phyloP scores from a whole-genome alignment of 1,140 invertebrate species.

The Whitmania pigra region DNA sequence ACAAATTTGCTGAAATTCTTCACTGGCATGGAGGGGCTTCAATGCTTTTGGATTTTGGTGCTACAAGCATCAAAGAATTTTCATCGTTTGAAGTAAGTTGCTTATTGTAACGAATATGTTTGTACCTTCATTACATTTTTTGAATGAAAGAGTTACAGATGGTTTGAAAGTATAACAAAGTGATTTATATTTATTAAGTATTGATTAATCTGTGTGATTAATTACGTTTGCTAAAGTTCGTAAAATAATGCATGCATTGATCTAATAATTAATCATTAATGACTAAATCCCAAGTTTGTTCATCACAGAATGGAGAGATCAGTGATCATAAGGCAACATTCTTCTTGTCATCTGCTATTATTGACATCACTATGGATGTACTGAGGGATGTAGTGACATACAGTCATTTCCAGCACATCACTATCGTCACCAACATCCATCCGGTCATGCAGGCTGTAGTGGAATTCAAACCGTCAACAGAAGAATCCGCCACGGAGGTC shows the following conservation, averaged over 20 bases:
- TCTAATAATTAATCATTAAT: too few relatives aligned
- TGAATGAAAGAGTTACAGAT: too few relatives aligned
- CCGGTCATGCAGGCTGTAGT: conserved; percentile 37
- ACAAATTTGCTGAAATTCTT: conserved; percentile 48
- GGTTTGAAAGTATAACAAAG: too few relatives aligned
- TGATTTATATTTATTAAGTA: too few relatives aligned
- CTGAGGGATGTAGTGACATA: conserved; percentile 46
- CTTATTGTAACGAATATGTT: too few relatives aligned
- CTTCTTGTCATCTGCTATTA: conserved; percentile 46
- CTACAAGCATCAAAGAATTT: conserved; percentile 48
- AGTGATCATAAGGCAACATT: conserved; percentile 48
- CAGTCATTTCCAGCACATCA: conserved; percentile 49
- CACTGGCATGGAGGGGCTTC: conserved; percentile 53
- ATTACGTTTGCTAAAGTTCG: too few relatives aligned
- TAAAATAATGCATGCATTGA: too few relatives aligned
- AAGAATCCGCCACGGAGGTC: background rate
- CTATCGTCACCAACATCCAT: conserved; percentile 46
- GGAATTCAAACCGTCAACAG: conserved; percentile 10
- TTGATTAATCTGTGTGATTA: too few relatives aligned
- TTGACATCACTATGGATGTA: conserved; percentile 43
- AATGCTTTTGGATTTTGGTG: conserved; percentile 46
- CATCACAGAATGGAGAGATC: conserved; percentile 28
- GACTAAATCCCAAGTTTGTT: background rate
- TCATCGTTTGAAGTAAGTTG: conserved; percentile 50
- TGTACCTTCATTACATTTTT: too few relatives aligned